Conservation (phyloP, 2,113 vertebrate species). For the Anhinga anhinga region DNA sequence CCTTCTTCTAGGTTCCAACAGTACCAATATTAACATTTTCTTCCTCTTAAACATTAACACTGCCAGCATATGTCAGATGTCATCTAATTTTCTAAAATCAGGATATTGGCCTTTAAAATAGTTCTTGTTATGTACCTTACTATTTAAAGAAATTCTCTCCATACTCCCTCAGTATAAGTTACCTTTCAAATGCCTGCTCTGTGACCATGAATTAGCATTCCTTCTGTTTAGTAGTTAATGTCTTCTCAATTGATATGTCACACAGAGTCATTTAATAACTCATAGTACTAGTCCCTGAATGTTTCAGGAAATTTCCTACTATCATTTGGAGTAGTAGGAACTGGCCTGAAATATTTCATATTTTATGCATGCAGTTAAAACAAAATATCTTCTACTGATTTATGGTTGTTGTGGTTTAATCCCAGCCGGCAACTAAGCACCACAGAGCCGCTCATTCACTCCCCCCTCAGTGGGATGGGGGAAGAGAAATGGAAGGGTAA, state of each 20-base stretch:
- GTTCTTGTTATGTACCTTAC: neutral
- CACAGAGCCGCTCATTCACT: neutral
- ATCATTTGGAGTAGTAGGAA: neutral
- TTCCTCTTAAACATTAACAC: neutral
- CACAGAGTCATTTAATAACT: neutral
- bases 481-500: neutral
- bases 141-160: neutral
- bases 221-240: neutral
- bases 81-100: neutral
- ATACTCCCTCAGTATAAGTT: neutral
- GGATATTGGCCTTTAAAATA: neutral
- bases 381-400: neutral
- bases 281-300: neutral
- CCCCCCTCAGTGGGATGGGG: neutral
- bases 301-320: neutral
- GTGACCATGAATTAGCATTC: neutral
- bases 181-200: neutral
- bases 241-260: neutral
- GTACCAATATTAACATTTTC: neutral
- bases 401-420: neutral
- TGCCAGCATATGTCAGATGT: neutral
- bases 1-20: neutral
- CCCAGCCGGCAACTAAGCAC: neutral
- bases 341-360: neutral
- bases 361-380: neutral